Evolutionary conservation across 2,797 vertebrate genomes (phyloP).

Genomic region (Pseudocheirus occidentalis): DNA sequence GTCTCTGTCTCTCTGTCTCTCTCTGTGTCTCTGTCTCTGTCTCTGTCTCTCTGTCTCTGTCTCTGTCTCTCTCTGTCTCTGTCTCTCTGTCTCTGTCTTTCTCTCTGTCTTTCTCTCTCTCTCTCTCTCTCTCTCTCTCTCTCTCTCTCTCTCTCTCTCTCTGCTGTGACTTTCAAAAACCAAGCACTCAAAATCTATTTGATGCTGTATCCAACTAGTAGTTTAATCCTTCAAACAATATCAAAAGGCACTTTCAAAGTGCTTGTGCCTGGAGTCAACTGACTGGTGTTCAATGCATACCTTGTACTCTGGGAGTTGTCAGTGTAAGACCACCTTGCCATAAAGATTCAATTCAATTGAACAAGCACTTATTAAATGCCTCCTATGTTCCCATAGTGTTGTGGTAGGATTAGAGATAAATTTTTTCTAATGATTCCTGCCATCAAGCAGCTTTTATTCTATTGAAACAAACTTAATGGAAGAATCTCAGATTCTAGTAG

Average conservation of each 20-base stretch:
- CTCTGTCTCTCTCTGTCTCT: too few species aligned
- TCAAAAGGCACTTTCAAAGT: background rate
- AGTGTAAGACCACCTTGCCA: slow-evolving; percentile 25
- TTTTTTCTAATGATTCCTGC: background rate
- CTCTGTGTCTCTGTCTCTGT: too few species aligned
- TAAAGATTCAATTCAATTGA: background rate
- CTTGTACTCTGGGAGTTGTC: background rate
- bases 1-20: too few species aligned
- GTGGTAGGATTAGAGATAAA: background rate
- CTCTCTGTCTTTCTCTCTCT: too few species aligned
- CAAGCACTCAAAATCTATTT: background rate
- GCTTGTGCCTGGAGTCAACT: background rate
- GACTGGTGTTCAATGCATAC: background rate
- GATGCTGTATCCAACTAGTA: slow-evolving; percentile 6
- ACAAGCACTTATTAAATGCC: background rate
- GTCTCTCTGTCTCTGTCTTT: too few species aligned
- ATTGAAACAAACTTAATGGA: background rate
- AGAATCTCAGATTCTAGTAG: background rate
- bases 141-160: background rate
- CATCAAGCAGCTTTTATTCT: background rate
- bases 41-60: too few species aligned
- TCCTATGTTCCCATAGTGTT: background rate
- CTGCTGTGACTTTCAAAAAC: background rate
- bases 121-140: too few species aligned
- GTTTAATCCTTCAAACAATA: background rate